These are phyloP conservation scores for Chrysolina americana DNA, from an alignment of 2,888 invertebrate species.

Conservation along the genomic window DNA sequence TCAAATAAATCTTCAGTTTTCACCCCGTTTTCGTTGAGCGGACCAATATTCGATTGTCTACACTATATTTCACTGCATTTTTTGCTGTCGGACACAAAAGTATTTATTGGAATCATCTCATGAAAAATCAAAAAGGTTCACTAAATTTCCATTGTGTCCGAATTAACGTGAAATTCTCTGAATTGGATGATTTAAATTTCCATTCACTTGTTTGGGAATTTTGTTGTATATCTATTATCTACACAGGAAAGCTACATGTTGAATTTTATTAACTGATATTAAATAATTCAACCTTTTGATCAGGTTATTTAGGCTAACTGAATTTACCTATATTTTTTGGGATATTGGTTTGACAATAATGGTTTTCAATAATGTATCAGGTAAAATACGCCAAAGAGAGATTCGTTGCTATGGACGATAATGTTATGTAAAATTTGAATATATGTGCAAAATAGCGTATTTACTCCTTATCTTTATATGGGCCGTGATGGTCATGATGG, in stretches of 20 bases:
- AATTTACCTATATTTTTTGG: slow-evolving; percentile 6
- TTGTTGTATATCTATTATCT: slow-evolving; percentile 32
- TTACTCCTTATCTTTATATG: too few species aligned
- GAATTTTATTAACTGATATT: slow-evolving; percentile 36
- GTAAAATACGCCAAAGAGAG: background rate
- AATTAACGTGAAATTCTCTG: slow-evolving; percentile 37
- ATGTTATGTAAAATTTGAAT: too few species aligned
- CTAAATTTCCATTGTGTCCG: slow-evolving; percentile 28
- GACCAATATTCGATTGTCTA: background rate
- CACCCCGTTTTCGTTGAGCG: background rate
- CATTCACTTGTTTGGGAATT: slow-evolving; percentile 42
- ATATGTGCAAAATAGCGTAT: too few species aligned
- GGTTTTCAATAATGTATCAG: background rate
- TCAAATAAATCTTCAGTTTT: background rate
- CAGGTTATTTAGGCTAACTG: slow-evolving; percentile 37
- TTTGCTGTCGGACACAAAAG: slow-evolving; percentile 2
- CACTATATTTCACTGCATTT: background rate
- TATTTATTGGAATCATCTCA: slow-evolving; percentile 5
- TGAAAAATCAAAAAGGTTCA: slow-evolving; percentile 26
- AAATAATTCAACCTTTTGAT: slow-evolving; percentile 40
- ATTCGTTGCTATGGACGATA: too few species aligned
- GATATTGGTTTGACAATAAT: background rate
- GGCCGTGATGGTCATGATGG: too few species aligned
- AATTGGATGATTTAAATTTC: slow-evolving; percentile 43
- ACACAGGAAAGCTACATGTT: slow-evolving; percentile 4